Evolutionary conservation across 2,797 vertebrate genomes (phyloP).

Genomic region (Anguilla obscura): DNA sequence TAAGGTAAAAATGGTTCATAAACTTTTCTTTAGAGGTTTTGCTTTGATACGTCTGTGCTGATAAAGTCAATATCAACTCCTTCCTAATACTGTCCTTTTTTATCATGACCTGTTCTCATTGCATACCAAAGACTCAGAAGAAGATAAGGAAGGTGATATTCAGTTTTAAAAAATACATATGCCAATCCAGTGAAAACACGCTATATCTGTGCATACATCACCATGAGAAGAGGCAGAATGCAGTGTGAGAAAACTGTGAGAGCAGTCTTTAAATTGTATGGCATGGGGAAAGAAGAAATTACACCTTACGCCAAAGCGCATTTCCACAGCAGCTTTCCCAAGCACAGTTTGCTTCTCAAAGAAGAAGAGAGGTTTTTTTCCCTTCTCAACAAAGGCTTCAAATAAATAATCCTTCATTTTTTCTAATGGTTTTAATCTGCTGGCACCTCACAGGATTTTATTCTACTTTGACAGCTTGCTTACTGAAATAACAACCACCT

Average conservation of each 20-base stretch:
- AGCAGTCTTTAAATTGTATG: conserved; percentile 1
- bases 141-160: not conserved
- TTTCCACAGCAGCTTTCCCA: conserved; percentile 8
- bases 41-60: not conserved
- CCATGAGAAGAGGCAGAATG: not conserved
- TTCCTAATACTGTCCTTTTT: not conserved
- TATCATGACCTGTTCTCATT: not conserved
- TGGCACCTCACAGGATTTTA: conserved; percentile 41
- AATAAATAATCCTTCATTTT: conserved; percentile 44
- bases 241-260: not conserved
- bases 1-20: not conserved
- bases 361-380: not conserved
- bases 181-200: not conserved
- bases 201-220: conserved; percentile 5
- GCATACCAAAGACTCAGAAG: not conserved
- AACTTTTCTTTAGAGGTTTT: not conserved
- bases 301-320: not conserved
- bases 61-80: not conserved
- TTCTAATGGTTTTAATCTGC: conserved; percentile 47
- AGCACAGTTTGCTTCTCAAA: not conserved
- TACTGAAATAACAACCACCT: conserved; percentile 43
- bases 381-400: conserved; percentile 36
- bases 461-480: conserved; percentile 47
- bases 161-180: not conserved
- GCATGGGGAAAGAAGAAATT: conserved; percentile 10